Percentiles rank a stretch among this genome's conserved stretches.
Evolutionary conservation across 2,888 invertebrate genomes (phyloP).

Genomic region (Hyalella azteca): DNA sequence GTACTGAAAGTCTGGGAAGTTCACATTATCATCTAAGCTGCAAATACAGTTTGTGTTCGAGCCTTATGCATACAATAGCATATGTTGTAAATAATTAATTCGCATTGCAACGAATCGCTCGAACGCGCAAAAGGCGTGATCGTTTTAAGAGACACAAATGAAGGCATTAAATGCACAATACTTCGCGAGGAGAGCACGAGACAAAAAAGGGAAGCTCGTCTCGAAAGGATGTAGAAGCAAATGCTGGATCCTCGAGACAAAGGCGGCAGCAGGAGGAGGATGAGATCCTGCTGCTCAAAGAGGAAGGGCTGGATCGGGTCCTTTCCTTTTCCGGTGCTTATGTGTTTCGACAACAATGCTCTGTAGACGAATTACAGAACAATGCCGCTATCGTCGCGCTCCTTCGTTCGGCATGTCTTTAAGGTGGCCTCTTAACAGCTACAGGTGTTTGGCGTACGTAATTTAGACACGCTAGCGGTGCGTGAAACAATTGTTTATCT

Average conservation of each 20-base stretch:
- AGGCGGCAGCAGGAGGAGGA: too few relatives aligned
- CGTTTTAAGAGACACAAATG: background rate
- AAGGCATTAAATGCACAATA: too few relatives aligned
- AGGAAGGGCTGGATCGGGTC: slow-evolving; percentile 28
- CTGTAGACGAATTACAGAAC: slow-evolving; percentile 24
- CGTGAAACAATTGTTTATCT: slow-evolving; percentile 3
- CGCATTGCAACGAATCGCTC: too few relatives aligned
- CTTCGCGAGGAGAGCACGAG: too few relatives aligned
- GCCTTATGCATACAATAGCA: too few relatives aligned
- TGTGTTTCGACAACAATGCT: slow-evolving; percentile 31
- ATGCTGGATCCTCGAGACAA: slow-evolving; percentile 24
- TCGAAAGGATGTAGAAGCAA: slow-evolving; percentile 22
- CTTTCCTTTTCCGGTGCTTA: slow-evolving; percentile 37
- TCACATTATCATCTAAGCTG: too few relatives aligned
- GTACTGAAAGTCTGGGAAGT: too few relatives aligned
- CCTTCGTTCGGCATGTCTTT: background rate
- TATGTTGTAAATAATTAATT: too few relatives aligned
- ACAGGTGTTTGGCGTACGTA: too few relatives aligned
- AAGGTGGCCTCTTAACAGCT: background rate
- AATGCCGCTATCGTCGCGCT: slow-evolving; percentile 22
- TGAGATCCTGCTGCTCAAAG: slow-evolving; percentile 12
- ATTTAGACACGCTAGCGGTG: too few relatives aligned
- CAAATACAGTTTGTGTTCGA: too few relatives aligned
- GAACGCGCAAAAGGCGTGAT: background rate
- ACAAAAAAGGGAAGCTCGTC: background rate